Evolutionary conservation across 1,140 invertebrate species (phyloP).

Genomic region (Platorchestia sp.): DNA sequence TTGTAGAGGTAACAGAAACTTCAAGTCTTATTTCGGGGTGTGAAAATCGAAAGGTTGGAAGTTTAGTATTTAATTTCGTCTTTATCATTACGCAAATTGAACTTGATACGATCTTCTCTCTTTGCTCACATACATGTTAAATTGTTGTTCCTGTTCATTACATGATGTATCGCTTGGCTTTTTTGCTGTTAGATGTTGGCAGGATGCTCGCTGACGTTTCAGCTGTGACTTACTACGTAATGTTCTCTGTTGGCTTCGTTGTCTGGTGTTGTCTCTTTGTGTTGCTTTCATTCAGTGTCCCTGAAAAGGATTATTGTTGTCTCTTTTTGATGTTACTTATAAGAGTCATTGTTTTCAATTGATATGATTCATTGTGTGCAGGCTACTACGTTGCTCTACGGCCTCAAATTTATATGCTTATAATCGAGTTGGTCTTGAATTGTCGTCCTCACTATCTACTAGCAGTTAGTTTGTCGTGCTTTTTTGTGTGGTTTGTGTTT

Average conservation of each 20-base stretch:
- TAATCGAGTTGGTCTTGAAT: neutral
- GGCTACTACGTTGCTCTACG: neutral
- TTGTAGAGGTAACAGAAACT: neutral
- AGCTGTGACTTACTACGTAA: neutral
- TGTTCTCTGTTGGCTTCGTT: neutral
- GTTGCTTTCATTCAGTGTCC: no score
- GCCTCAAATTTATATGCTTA: neutral
- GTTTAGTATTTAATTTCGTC: neutral
- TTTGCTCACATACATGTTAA: neutral
- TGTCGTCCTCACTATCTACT: neutral
- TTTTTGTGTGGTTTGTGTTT: neutral
- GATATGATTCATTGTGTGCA: neutral
- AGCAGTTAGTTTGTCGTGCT: neutral
- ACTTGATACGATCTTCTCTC: neutral
- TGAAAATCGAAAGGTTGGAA: neutral
- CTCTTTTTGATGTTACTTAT: neutral
- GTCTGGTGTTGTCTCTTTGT: neutral
- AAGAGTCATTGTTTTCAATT: neutral
- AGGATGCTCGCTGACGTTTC: neutral
- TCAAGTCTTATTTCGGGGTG: neutral
- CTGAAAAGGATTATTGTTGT: no score
- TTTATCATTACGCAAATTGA: neutral
- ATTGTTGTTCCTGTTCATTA: conserved; percentile 1
- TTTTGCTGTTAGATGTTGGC: neutral
- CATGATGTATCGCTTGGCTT: neutral